Base-by-base conservation (phyloP, 2,888 invertebrate species). In the Eugnorisma glareosa region DNA sequence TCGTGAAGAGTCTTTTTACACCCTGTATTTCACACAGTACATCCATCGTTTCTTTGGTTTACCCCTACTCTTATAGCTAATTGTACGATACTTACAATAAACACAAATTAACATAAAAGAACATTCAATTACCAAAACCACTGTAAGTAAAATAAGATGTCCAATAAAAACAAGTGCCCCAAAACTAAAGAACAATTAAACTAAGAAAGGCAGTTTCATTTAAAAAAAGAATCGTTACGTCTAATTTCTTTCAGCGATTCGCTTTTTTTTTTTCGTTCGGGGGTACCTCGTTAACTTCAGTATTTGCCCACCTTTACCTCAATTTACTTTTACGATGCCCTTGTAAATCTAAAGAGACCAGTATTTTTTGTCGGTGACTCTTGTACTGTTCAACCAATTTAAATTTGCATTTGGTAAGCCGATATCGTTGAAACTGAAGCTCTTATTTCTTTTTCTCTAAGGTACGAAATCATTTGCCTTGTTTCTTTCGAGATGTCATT, bases 251-350 rank as follows among this genome's bases (percentile, higher is more conserved):
- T 89, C 78, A 79, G 86, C 83, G 77, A 87, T 89, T 89, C 78
- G 74, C 21, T n/a, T 69, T 86, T 89, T 91, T 91, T 88, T 89
- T 91, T 87, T 87, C 76, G 73, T 64, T 79, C 54, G 72, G 83
- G 77, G 86, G 86, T 91, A 88, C 85, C 89, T 91, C 88, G 87
- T 91, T 92, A 91, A 90, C 86, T 93, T 93, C 87, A 90, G 91
- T 91, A 92, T 93, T 93, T 93, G 89, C 88, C 89, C 91, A 94
- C 93, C 92, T 94, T 93, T 91, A 92, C 94, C 94, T 93, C 93
- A 94, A 94, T 94, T 95, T 94, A 91, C 92, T 93, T 93, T 94
- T 94, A 95, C 91, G 93, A 93, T 91, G 91, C 91, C 89, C 88
- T 92, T 93, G 92, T 93, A 92, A 94, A 93, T 93, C 92, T 91